These are phyloP conservation scores for Tretioscincus oriximinensis DNA, from an alignment of 2,113 vertebrate genomes.

Conservation along the genomic window DNA sequence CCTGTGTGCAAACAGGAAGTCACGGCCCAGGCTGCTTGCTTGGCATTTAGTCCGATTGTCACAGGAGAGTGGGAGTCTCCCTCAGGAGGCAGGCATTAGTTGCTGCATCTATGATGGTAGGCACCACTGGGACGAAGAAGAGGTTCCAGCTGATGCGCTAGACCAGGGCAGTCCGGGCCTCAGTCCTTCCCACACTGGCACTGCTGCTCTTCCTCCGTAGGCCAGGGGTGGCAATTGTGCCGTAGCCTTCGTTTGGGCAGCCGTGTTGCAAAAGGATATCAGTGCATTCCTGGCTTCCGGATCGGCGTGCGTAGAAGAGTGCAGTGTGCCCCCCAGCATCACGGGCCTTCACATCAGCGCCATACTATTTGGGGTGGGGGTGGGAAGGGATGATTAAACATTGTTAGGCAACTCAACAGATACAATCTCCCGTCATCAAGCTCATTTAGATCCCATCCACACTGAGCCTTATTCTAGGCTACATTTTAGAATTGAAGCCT, in stretches of 20 bases:
- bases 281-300: constrained; percentile 84
- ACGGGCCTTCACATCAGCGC: constrained; percentile 83
- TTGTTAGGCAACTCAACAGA: background rate
- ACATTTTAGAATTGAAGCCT: too few relatives aligned
- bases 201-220: constrained; percentile 87
- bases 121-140: constrained; percentile 30
- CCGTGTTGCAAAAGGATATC: constrained; percentile 91
- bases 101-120: constrained; percentile 1
- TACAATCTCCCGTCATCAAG: accelerated
- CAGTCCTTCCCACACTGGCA: constrained; percentile 83
- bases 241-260: constrained; percentile 80
- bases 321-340: constrained; percentile 85
- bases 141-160: constrained; percentile 51
- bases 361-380: constrained; percentile 75
- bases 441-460: too few relatives aligned
- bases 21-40: background rate
- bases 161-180: constrained; percentile 78
- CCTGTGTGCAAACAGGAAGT: background rate
- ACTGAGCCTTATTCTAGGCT: too few relatives aligned
- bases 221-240: constrained; percentile 77
- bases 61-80: constrained; percentile 7
- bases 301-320: constrained; percentile 80
- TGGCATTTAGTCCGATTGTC: constrained; percentile 2
- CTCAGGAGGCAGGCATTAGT: background rate
- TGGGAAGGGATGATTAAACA: background rate